These are phyloP conservation scores for Oncopeltus fasciatus DNA, from an alignment of 1,140 invertebrate species.

Conservation along the genomic window DNA sequence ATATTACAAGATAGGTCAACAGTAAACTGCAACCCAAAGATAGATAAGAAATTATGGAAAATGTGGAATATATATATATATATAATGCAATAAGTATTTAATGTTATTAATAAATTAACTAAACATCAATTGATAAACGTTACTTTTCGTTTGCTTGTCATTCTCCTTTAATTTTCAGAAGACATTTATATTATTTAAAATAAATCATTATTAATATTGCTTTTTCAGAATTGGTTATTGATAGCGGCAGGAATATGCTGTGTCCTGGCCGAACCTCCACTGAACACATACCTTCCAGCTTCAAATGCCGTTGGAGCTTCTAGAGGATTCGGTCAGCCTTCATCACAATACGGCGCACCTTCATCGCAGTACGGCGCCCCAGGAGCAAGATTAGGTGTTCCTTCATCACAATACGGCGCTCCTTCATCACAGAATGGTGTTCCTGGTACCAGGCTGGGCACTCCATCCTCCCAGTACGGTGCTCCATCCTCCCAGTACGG, in stretches of 20 bases:
- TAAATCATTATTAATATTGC: background rate
- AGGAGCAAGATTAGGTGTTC: background rate
- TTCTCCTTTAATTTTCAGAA: no score
- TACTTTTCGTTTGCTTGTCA: no score
- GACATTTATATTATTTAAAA: no score
- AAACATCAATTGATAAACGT: no score
- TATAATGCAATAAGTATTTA: no score
- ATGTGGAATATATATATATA: no score
- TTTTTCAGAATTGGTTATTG: background rate
- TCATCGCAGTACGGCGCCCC: conserved; percentile 14
- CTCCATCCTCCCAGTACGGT: background rate
- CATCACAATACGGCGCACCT: conserved; percentile 14
- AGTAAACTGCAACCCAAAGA: no score
- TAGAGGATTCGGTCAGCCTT: background rate
- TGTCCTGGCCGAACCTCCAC: background rate
- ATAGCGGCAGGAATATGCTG: background rate
- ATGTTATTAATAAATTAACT: no score
- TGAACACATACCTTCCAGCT: background rate
- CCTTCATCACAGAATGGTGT: no score
- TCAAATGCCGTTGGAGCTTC: background rate
- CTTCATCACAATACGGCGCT: conserved; percentile 5
- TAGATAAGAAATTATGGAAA: no score
- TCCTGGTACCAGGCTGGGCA: no score
- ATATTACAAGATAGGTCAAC: no score
- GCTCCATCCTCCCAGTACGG: conserved; percentile 15